phyloP scores from a whole-genome alignment of 2,888 invertebrate genomes.

The Amblyjoppa fuscipennis region DNA sequence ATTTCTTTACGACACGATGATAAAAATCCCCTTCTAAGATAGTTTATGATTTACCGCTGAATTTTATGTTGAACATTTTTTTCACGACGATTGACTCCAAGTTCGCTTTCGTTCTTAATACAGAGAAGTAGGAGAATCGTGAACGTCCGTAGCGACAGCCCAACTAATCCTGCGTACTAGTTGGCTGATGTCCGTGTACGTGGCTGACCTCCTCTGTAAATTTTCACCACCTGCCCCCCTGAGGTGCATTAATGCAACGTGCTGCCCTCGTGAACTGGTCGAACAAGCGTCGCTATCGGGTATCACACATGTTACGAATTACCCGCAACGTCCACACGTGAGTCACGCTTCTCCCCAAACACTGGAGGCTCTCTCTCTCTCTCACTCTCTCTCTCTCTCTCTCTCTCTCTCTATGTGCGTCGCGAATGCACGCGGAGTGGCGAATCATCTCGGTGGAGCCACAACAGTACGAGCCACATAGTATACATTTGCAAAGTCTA shows the following conservation, averaged over 20 bases:
- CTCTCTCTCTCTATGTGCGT: constrained; percentile 1
- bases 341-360: constrained; percentile 37
- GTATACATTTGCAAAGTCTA: constrained; percentile 11
- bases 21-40: neutral
- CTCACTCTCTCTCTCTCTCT: too few species aligned
- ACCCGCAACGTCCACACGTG: constrained; percentile 58
- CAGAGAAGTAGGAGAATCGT: neutral
- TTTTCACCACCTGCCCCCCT: constrained; percentile 42
- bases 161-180: constrained; percentile 42
- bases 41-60: neutral
- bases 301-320: constrained; percentile 67
- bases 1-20: neutral
- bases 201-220: constrained; percentile 62
- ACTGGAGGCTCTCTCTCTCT: neutral
- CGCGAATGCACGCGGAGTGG: neutral
- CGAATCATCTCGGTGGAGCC: neutral
- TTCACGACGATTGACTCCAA: neutral
- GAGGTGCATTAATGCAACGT: constrained; percentile 56
- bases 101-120: constrained; percentile 17
- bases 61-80: neutral
- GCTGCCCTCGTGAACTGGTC: constrained; percentile 26
- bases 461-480: neutral
- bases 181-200: constrained; percentile 25
- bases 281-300: constrained; percentile 62
- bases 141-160: constrained; percentile 1